These are phyloP conservation scores for Periophthalmus magnuspinnatus DNA, from an alignment of 2,797 vertebrate genomes.

Conservation along the genomic window DNA sequence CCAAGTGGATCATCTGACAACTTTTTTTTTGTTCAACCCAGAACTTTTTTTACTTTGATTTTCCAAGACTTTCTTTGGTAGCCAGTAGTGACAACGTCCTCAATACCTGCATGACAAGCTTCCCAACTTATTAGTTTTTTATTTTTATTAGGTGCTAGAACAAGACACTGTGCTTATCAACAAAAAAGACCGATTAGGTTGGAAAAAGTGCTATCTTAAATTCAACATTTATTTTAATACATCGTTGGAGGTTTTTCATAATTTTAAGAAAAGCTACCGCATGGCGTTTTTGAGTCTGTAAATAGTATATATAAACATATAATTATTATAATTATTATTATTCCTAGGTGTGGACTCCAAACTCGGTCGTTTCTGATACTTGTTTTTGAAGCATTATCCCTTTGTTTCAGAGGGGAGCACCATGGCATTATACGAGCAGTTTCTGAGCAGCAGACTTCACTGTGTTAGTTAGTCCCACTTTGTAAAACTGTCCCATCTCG, in stretches of 20 bases:
- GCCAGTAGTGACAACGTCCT: constrained; percentile 90
- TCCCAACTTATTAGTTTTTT: constrained; percentile 54
- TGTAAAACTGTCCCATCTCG: constrained; percentile 43
- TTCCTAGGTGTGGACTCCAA: constrained; percentile 96
- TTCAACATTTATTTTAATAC: constrained; percentile 99
- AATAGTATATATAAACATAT: constrained; percentile 94
- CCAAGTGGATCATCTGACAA: constrained; percentile 85
- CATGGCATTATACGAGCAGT: constrained; percentile 84
- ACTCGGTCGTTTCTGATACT: constrained; percentile 87
- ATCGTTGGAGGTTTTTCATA: constrained; percentile 96
- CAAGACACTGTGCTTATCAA: constrained; percentile 90
- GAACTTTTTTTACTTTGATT: constrained; percentile 69
- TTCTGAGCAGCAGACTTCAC: constrained; percentile 72
- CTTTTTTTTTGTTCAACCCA: constrained; percentile 56
- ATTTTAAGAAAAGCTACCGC: constrained; percentile 95
- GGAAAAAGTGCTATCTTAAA: constrained; percentile 97
- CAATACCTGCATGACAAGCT: constrained; percentile 95
- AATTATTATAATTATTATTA: constrained; percentile 88
- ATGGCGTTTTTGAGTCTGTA: constrained; percentile 98
- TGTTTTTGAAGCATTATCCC: constrained; percentile 89
- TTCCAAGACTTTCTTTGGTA: constrained; percentile 86
- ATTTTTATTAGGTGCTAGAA: constrained; percentile 92
- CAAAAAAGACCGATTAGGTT: constrained; percentile 80
- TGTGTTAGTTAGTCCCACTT: constrained; percentile 67
- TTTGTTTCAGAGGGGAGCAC: constrained; percentile 91